Conservation (phyloP, 2,797 vertebrate genomes). For the Allobates femoralis region DNA sequence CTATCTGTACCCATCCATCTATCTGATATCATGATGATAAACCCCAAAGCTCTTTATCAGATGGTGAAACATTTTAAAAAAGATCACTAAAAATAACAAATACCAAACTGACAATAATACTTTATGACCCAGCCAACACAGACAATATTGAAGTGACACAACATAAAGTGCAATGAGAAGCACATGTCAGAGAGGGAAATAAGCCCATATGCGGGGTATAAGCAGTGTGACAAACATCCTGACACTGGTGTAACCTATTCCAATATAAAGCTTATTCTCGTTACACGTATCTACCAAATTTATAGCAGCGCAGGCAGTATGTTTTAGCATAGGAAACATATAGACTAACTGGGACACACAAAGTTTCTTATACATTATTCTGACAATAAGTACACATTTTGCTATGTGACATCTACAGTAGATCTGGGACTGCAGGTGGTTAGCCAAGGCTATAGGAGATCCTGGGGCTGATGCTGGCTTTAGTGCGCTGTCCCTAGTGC, state of each 20-base stretch:
- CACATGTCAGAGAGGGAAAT: too few species aligned
- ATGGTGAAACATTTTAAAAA: too few species aligned
- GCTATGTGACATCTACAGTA: background rate
- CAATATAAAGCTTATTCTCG: too few species aligned
- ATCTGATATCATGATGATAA: too few species aligned
- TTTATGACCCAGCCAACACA: background rate
- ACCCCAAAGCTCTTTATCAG: too few species aligned
- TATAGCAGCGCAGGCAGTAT: too few species aligned
- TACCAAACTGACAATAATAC: background rate
- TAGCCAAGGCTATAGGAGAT: background rate
- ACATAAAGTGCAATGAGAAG: background rate
- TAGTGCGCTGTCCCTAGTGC: constrained; percentile 73
- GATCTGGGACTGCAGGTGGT: background rate
- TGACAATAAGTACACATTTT: background rate
- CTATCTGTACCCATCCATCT: background rate
- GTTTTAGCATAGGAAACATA: too few species aligned
- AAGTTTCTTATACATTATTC: background rate
- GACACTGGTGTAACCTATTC: too few species aligned
- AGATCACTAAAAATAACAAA: too few species aligned
- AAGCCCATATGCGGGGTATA: background rate
- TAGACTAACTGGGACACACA: background rate
- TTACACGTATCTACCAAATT: too few species aligned
- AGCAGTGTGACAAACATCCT: background rate
- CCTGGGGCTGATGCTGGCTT: background rate
- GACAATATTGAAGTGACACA: background rate